Conservation (phyloP, 2,797 vertebrate genomes). For the Ctenopoma kingsleyae region DNA sequence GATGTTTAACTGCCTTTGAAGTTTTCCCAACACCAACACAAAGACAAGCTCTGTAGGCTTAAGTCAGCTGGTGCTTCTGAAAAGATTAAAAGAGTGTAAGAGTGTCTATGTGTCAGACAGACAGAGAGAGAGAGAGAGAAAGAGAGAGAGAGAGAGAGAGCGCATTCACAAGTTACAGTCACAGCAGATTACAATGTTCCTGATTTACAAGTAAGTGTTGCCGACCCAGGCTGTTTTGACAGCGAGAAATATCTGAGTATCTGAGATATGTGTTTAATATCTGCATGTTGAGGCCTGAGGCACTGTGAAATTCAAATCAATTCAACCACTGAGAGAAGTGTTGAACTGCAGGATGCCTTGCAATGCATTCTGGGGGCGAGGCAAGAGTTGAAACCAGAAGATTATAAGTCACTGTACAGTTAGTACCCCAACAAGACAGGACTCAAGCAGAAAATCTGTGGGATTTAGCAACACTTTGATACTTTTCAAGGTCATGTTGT, state of each 20-base stretch:
- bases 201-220: constrained; percentile 66
- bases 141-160: constrained; percentile 36
- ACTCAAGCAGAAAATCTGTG: constrained; percentile 50
- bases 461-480: constrained; percentile 56
- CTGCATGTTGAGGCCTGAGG: constrained; percentile 71
- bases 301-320: constrained; percentile 77
- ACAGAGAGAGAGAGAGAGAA: constrained; percentile 31
- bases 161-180: constrained; percentile 64
- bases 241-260: constrained; percentile 67
- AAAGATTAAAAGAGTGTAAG: constrained; percentile 69
- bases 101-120: constrained; percentile 51
- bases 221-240: constrained; percentile 69
- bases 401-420: constrained; percentile 63
- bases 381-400: constrained; percentile 51
- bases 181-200: constrained; percentile 71
- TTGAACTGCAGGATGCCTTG: constrained; percentile 46
- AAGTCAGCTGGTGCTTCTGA: constrained; percentile 66
- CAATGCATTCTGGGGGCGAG: constrained; percentile 51
- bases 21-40: constrained; percentile 73
- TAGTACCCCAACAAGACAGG: constrained; percentile 42
- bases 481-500: constrained; percentile 53
- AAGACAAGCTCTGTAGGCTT: constrained; percentile 75
- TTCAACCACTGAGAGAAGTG: constrained; percentile 60
- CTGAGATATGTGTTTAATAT: constrained; percentile 75
- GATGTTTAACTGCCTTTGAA: constrained; percentile 81